Conservation (phyloP, 2,888 invertebrate genomes). For the Cordilura impudica region DNA sequence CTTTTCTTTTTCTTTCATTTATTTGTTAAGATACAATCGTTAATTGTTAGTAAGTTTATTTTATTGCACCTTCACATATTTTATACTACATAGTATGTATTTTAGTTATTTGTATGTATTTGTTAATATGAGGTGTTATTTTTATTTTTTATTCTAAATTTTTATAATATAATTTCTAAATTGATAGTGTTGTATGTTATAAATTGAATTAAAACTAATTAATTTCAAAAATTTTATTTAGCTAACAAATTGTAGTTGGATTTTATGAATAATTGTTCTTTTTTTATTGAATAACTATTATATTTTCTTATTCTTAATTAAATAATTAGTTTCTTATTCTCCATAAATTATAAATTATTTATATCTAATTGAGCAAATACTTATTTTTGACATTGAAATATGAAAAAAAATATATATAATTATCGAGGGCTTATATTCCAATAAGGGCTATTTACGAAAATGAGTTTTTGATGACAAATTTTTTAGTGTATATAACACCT, state of each 20-base stretch:
- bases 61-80: slow-evolving; percentile 72
- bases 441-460: too few species aligned
- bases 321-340: too few species aligned
- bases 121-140: slow-evolving; percentile 53
- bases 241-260: slow-evolving; percentile 68
- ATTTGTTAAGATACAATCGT: slow-evolving; percentile 55
- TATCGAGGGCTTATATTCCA: too few species aligned
- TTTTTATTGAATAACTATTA: slow-evolving; percentile 65
- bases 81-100: slow-evolving; percentile 63
- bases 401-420: too few species aligned
- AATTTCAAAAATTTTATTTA: slow-evolving; percentile 69
- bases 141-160: not conserved
- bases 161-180: not conserved
- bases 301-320: too few species aligned
- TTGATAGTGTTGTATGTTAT: not conserved
- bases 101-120: slow-evolving; percentile 55
- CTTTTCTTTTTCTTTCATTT: slow-evolving; percentile 45
- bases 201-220: slow-evolving; percentile 29
- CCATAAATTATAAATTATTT: too few species aligned
- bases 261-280: slow-evolving; percentile 32
- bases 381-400: too few species aligned
- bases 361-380: too few species aligned
- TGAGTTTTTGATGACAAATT: too few species aligned
- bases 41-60: slow-evolving; percentile 67
- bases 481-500: too few species aligned